Conservation (phyloP, 2,888 invertebrate species). For the Amblyteles armatorius region DNA sequence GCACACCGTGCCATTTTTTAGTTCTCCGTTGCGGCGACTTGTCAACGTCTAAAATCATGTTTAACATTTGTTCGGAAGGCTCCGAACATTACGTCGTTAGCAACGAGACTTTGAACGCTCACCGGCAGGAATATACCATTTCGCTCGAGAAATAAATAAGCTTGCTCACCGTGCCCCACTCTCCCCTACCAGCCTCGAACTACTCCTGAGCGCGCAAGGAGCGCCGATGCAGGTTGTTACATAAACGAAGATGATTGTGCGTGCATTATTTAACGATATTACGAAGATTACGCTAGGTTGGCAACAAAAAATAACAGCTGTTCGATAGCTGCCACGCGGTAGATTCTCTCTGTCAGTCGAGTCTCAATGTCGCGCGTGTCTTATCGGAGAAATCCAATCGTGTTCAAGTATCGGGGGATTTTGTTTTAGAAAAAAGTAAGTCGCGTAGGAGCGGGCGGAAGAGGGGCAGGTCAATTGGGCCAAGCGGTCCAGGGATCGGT, state of each 20-base stretch:
- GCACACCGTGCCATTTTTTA: too few species aligned
- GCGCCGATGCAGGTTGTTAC: neutral
- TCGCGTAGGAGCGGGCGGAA: slow-evolving; percentile 83
- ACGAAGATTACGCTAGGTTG: neutral
- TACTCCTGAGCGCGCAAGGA: neutral
- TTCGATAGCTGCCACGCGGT: slow-evolving; percentile 13
- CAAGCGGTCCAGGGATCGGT: slow-evolving; percentile 80
- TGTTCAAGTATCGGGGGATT: slow-evolving; percentile 50
- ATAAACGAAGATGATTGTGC: slow-evolving; percentile 9
- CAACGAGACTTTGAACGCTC: too few species aligned
- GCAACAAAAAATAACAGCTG: neutral
- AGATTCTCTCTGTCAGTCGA: neutral
- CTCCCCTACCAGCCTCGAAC: neutral
- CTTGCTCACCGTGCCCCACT: neutral
- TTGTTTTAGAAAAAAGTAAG: slow-evolving; percentile 84
- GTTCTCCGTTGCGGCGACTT: too few species aligned
- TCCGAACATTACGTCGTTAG: too few species aligned
- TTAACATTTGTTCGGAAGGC: too few species aligned
- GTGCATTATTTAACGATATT: neutral
- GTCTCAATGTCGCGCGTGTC: neutral
- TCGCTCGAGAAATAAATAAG: neutral
- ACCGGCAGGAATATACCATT: too few species aligned
- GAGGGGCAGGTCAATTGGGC: slow-evolving; percentile 78
- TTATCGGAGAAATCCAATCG: slow-evolving; percentile 7
- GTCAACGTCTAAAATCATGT: too few species aligned